phyloP scores from a whole-genome alignment of 2,888 invertebrate species.

The Eubasilissa splendida region DNA sequence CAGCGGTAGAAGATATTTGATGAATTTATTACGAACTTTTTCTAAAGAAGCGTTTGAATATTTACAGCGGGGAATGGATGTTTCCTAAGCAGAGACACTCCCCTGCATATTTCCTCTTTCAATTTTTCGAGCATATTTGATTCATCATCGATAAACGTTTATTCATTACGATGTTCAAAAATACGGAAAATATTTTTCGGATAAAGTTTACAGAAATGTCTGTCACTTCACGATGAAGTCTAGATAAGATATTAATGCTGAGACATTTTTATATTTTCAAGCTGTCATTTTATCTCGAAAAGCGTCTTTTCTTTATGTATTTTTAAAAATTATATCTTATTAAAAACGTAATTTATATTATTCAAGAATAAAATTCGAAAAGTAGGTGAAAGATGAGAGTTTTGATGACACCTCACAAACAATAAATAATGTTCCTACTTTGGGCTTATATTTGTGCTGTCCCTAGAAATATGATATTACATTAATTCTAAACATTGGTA shows the following conservation, averaged over 20 bases:
- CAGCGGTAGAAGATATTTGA: constrained; percentile 47
- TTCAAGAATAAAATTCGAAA: too few relatives aligned
- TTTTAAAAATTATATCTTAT: too few relatives aligned
- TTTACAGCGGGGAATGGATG: constrained; percentile 10
- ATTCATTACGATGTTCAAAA: constrained; percentile 18
- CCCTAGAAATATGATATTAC: too few relatives aligned
- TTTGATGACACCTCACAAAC: too few relatives aligned
- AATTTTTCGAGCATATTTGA: constrained; percentile 26
- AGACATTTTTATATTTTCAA: too few relatives aligned
- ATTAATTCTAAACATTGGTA: too few relatives aligned
- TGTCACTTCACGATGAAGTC: constrained; percentile 4
- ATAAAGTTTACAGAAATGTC: background rate
- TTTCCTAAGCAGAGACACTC: background rate
- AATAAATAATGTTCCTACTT: too few relatives aligned
- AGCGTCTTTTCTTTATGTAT: too few relatives aligned
- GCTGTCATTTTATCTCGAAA: too few relatives aligned
- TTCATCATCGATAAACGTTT: constrained; percentile 32
- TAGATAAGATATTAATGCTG: background rate
- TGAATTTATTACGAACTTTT: constrained; percentile 41
- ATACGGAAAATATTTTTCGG: background rate
- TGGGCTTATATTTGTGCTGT: too few relatives aligned
- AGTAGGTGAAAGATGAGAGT: too few relatives aligned
- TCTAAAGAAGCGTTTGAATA: constrained; percentile 17
- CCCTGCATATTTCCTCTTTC: constrained; percentile 20
- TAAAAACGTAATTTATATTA: too few relatives aligned